Conservation (phyloP, 2,113 vertebrate species). For the Recurvirostra avosetta region DNA sequence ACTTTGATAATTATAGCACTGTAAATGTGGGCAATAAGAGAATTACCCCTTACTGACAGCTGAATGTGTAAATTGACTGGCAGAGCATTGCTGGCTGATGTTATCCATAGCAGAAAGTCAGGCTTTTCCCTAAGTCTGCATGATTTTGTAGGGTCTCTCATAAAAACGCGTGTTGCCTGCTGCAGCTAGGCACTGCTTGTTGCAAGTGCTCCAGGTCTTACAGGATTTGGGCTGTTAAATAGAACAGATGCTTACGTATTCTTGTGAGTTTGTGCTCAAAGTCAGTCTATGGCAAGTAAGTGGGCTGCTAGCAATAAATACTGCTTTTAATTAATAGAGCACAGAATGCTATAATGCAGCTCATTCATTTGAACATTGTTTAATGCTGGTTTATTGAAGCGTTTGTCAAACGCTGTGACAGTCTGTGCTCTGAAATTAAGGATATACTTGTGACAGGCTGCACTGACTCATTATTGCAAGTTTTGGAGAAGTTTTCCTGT, state of each 20-base stretch:
- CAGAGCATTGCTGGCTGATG: background rate
- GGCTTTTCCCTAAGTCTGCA: accelerated
- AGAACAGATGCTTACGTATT: background rate
- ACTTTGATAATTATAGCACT: background rate
- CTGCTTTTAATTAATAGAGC: background rate
- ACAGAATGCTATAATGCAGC: background rate
- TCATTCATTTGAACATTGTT: background rate
- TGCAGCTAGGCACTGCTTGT: background rate
- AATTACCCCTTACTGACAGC: background rate
- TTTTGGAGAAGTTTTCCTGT: background rate
- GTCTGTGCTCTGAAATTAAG: slow-evolving; percentile 12
- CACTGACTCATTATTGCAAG: background rate
- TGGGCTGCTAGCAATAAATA: background rate
- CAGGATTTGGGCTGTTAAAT: accelerated
- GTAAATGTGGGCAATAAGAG: background rate
- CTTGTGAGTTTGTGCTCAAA: background rate
- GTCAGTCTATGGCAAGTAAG: background rate
- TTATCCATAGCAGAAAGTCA: background rate
- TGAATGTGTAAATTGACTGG: background rate
- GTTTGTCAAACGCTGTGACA: slow-evolving; percentile 44
- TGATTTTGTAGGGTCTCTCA: background rate
- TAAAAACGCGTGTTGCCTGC: background rate
- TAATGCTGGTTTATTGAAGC: slow-evolving; percentile 15
- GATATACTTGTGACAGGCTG: background rate
- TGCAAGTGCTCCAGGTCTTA: accelerated